These are phyloP conservation scores for Mechanitis mazaeus DNA, from an alignment of 2,888 invertebrate genomes.

Conservation along the genomic window DNA sequence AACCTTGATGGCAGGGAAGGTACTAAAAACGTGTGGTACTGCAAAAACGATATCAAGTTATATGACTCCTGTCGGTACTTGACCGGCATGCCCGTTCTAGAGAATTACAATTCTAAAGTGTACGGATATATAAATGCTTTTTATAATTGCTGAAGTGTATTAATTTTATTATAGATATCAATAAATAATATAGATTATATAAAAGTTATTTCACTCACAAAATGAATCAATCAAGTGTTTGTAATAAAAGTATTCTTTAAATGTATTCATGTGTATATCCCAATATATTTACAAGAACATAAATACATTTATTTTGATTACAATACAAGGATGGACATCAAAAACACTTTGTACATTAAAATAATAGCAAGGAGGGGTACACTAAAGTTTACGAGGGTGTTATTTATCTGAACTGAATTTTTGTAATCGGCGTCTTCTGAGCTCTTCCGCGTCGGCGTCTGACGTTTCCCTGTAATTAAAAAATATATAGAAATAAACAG, in stretches of 20 bases:
- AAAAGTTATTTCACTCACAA: constrained; percentile 25
- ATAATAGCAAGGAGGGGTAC: constrained; percentile 57
- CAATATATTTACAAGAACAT: constrained; percentile 74
- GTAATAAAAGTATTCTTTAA: constrained; percentile 42
- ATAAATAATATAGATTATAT: constrained; percentile 25
- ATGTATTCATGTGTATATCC: constrained; percentile 73
- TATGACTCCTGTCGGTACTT: constrained; percentile 81
- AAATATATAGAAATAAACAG: neutral
- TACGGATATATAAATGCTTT: constrained; percentile 87
- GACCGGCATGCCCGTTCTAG: constrained; percentile 79
- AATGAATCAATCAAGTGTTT: constrained; percentile 25
- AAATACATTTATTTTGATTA: constrained; percentile 68
- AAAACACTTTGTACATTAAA: constrained; percentile 73
- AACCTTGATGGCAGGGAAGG: constrained; percentile 77
- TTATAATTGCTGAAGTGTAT: constrained; percentile 78
- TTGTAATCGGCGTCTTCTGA: constrained; percentile 85
- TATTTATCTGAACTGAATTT: constrained; percentile 78
- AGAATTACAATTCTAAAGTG: constrained; percentile 87
- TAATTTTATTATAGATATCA: constrained; percentile 26
- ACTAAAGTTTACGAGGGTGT: constrained; percentile 48
- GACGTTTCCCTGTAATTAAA: constrained; percentile 55
- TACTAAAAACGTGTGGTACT: constrained; percentile 88
- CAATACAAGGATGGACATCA: constrained; percentile 69
- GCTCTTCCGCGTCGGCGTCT: constrained; percentile 79
- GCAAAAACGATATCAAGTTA: constrained; percentile 78